phyloP scores from a whole-genome alignment of 2,888 invertebrate genomes.

The Pharmacophagus antenor region DNA sequence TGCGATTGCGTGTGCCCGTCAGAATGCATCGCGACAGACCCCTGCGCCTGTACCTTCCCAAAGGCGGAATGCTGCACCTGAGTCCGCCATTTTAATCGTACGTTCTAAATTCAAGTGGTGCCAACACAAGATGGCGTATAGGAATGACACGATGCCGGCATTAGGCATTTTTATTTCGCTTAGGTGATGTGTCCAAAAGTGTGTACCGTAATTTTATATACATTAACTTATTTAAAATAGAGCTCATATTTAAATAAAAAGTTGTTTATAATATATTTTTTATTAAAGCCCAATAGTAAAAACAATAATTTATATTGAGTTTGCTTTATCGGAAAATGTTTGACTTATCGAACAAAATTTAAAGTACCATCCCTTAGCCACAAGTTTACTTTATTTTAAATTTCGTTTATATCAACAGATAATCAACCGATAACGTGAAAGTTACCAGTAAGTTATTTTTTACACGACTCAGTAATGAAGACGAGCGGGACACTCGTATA shows the following conservation, averaged over 20 bases:
- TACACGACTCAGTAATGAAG: too few species aligned
- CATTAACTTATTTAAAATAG: constrained; percentile 1
- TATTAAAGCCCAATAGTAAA: constrained; percentile 30
- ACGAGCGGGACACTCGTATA: too few species aligned
- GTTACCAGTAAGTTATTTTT: too few species aligned
- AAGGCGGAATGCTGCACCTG: constrained; percentile 59
- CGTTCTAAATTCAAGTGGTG: constrained; percentile 52
- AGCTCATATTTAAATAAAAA: constrained; percentile 22
- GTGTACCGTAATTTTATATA: background rate
- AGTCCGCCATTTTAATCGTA: constrained; percentile 41
- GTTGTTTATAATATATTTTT: constrained; percentile 13
- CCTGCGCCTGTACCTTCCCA: constrained; percentile 69
- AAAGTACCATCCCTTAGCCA: constrained; percentile 2
- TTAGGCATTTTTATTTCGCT: background rate
- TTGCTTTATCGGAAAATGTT: constrained; percentile 7
- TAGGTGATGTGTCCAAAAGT: background rate
- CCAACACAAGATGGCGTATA: constrained; percentile 35
- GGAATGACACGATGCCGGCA: background rate
- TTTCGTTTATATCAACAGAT: too few species aligned
- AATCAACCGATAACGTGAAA: too few species aligned
- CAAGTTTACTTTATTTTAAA: background rate
- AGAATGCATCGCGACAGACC: constrained; percentile 66
- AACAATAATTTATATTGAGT: constrained; percentile 12
- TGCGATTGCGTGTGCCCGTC: constrained; percentile 67
- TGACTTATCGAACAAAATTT: constrained; percentile 6